Percentiles rank a stretch among this genome's conserved stretches.
Conservation (phyloP, 2,888 invertebrate species). For the Andrena trimmerana region DNA sequence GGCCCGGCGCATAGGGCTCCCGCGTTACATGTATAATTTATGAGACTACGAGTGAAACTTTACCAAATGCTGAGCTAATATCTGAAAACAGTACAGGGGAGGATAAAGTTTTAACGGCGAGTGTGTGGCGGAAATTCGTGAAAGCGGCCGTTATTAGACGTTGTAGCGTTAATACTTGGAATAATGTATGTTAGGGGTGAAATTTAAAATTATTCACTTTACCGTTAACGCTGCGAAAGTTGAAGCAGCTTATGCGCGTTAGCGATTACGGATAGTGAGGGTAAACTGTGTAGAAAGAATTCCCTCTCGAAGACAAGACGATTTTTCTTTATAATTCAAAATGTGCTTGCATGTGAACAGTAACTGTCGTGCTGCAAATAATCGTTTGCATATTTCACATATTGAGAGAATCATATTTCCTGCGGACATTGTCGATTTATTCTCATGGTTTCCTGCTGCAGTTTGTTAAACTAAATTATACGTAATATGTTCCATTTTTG, state of each 20-base stretch:
- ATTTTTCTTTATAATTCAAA: neutral
- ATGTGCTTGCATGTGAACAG: neutral
- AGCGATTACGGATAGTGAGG: neutral
- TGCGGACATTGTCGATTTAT: neutral
- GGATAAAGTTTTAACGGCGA: neutral
- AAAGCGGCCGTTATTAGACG: neutral
- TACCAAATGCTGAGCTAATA: neutral
- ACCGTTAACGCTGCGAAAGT: neutral
- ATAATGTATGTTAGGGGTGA: neutral
- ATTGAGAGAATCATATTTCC: neutral
- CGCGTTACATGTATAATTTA: conserved; percentile 17
- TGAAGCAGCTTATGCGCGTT: neutral
- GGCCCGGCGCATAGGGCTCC: neutral
- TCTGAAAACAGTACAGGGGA: neutral
- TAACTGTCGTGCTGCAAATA: neutral
- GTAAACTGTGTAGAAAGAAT: neutral
- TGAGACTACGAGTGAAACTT: conserved; percentile 12
- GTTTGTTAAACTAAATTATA: too few species aligned
- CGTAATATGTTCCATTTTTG: too few species aligned
- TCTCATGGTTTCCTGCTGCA: too few species aligned
- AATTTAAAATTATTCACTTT: conserved; percentile 2
- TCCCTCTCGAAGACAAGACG: neutral
- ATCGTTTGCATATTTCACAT: neutral
- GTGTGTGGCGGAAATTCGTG: conserved; percentile 1
- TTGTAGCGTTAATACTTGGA: neutral